Base-by-base conservation (phyloP, 2,113 vertebrate species). In the Scytalopus superciliaris region DNA sequence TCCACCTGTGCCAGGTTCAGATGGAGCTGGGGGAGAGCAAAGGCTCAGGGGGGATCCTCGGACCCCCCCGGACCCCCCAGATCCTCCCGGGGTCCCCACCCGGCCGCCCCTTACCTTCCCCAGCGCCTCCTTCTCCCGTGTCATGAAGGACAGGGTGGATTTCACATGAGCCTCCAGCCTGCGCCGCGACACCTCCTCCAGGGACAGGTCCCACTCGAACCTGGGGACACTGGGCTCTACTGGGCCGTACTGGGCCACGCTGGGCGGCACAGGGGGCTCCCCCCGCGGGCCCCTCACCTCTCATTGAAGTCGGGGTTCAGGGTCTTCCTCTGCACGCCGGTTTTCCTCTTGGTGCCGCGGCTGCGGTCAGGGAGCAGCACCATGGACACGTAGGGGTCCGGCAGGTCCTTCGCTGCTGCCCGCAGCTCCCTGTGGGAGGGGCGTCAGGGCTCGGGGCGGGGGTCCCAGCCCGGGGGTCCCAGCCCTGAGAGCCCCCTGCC, bases 221-320 rank as follows among this genome's bases (percentile, higher is more conserved):
- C 99, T 99, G 28, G 25, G 17, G 35, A 45, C 18, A 55, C 14
- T 3, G 81, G 19, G 49, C 39, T 24, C 1, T 37, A 30, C 52
- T 49, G 59, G 45, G 44, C 33, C 3, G 19, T 27, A 39, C 52
- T n/a, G 44, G 39, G 60, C 30, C 5, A 4, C 15, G 24, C 53
- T 4, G 44, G 31, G 21, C 11, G 6, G 39, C 39, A 22, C 39
- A 45, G 42, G 3, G 19, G 42, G 42, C 13, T 42, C 6, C 7
- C 18, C 19, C 4, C 56, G 22, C 12, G 11, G 15, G 10, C 9
- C 8, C 6, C 33, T 6, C 7, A 99, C 99, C 98, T 98, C 87
- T 99, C 99, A 6, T 97, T 99, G 78, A 98, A 99, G 49, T 99
- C 99, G 10, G 99, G 99, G 94, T 98, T 99, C 45, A 98, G 96